Evolutionary conservation across 2,888 invertebrate species (phyloP), one percentile per base, ranked within the genome.

Genomic region (Ctena decussata): DNA sequence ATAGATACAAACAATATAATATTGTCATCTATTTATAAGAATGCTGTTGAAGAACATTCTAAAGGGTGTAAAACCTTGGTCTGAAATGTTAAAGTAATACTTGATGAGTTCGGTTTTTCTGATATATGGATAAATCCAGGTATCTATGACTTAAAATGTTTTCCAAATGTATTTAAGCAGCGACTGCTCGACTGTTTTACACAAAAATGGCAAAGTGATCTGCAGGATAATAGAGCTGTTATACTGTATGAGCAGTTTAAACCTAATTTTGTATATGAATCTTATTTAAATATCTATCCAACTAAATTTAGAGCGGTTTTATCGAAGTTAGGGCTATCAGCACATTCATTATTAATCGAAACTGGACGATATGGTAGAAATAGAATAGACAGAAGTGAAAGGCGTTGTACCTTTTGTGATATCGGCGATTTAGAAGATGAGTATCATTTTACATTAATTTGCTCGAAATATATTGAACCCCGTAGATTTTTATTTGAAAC

Each of bases 121-220:
- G 0, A 78, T 27, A 24, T 69, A 24, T 71, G 46, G 41, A 3
- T 53, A 71, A 35, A 32, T 30, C 71, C 44, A 24, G 44, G 32
- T 24, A 32, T 6, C 15, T 24, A 44, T 11, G n/a, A 69, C 8
- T 1, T 32, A 0, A 77, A 69, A 32, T 15, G 8, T 18, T 79
- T 72, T 46, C 18, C 39, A 27, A 53, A 18, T n/a, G 8, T 57
- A 15, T 79, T 72, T 32, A 72, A 72, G 37, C 46, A 77, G 39
- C 44, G 70, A 18, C 32, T 77, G 0, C 21, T 70, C 24, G 77
- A 70, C 30, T 41, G 37, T 49, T 77, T 70, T 35, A 35, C 35
- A 35, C 79, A 73, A 39, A 27, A 39, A 30, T 79, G 73, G 79
- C 27, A 57, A 41, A 30, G 27, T 30, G 35, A 71, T 32, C 8